A percentile compares a stretch with the other conserved stretches of the same genome.
phyloP scores from a whole-genome alignment of 2,797 vertebrate genomes.

The Denticeps clupeoides region DNA sequence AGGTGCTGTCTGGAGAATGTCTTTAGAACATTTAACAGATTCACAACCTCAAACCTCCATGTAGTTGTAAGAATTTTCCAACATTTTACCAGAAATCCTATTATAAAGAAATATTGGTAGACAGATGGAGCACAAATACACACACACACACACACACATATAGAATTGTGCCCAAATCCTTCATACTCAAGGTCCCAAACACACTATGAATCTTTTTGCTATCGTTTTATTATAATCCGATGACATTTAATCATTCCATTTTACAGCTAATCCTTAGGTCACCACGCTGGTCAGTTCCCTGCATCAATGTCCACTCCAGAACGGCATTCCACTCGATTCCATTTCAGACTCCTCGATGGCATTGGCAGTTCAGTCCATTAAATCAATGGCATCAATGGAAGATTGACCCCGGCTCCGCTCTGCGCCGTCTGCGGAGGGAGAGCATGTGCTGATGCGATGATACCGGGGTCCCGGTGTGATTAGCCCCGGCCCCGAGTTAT shows the following conservation, averaged over 20 bases:
- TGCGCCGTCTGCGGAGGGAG: constrained; percentile 20
- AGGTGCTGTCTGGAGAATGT: too few species aligned
- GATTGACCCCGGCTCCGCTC: constrained; percentile 29
- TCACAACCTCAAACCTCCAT: too few species aligned
- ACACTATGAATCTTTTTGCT: too few species aligned
- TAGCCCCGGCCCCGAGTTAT: constrained; percentile 11
- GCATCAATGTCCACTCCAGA: constrained; percentile 26
- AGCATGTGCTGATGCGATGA: constrained; percentile 14
- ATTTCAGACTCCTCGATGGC: constrained; percentile 28
- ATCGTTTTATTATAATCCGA: neutral
- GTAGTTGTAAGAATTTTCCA: too few species aligned
- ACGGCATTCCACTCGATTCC: constrained; percentile 39
- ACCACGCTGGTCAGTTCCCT: constrained; percentile 29
- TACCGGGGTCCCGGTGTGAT: neutral
- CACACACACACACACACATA: too few species aligned
- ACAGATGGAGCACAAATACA: too few species aligned
- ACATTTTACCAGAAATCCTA: too few species aligned
- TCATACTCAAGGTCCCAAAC: too few species aligned
- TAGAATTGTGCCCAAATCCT: too few species aligned
- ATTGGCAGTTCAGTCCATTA: constrained; percentile 33
- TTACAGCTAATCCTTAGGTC: constrained; percentile 8
- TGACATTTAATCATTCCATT: constrained; percentile 12
- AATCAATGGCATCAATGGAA: constrained; percentile 47
- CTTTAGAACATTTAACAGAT: too few species aligned
- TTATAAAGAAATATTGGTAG: too few species aligned